A percentile compares a stretch with the other conserved stretches of the same genome.
phyloP scores from a whole-genome alignment of 2,888 invertebrate genomes.

The Callyntrura sp. region DNA sequence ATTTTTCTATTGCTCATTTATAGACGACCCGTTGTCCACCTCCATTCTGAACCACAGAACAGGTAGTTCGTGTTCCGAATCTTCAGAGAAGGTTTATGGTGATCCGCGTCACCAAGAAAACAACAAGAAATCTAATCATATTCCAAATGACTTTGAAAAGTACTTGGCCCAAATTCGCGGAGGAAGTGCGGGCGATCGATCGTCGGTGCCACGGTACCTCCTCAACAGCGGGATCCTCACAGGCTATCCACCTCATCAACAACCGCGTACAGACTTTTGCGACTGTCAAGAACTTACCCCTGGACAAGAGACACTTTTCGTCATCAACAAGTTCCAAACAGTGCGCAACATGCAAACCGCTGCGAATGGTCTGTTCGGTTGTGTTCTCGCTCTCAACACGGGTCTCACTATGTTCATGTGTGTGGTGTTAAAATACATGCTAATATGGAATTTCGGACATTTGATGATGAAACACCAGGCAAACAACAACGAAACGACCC shows the following conservation, averaged over 20 bases:
- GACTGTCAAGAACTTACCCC: slow-evolving; percentile 42
- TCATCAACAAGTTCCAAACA: slow-evolving; percentile 66
- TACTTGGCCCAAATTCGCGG: slow-evolving; percentile 59
- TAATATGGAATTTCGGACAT: slow-evolving; percentile 60
- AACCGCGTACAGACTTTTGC: not conserved
- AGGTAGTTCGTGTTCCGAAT: no score
- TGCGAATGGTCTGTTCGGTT: slow-evolving; percentile 66
- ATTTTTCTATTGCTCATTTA: no score
- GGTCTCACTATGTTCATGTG: slow-evolving; percentile 66
- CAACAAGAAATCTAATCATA: slow-evolving; percentile 30
- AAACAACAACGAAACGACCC: not conserved
- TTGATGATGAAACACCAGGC: slow-evolving; percentile 3
- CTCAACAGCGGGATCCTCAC: not conserved
- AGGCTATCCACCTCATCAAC: not conserved
- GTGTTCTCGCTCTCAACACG: slow-evolving; percentile 65
- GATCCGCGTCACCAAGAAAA: not conserved
- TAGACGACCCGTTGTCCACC: slow-evolving; percentile 19
- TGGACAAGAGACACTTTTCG: slow-evolving; percentile 54
- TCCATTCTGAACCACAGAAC: slow-evolving; percentile 26
- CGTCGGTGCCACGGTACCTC: not conserved
- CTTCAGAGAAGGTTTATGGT: not conserved
- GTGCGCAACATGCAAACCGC: slow-evolving; percentile 58
- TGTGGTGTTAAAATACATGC: slow-evolving; percentile 66
- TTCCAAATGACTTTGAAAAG: slow-evolving; percentile 62
- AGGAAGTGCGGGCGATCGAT: not conserved